These are phyloP conservation scores for Paramisgurnus dabryanus DNA, from an alignment of 2,113 vertebrate genomes.

Conservation along the genomic window DNA sequence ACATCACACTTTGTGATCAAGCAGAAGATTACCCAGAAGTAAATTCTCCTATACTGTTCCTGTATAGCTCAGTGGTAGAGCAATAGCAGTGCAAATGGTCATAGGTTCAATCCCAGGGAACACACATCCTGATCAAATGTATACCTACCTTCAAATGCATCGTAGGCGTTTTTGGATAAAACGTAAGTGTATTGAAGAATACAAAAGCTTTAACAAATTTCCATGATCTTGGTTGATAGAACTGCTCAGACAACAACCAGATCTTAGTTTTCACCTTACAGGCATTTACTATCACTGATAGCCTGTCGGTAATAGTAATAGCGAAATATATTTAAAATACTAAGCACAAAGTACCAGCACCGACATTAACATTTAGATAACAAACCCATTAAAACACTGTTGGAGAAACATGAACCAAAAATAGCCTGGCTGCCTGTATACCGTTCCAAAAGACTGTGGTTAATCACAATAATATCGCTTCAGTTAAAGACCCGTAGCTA, in stretches of 20 bases:
- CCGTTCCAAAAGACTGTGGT: too few relatives aligned
- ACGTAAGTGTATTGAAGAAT: background rate
- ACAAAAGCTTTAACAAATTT: background rate
- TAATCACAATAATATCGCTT: background rate
- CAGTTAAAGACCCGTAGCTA: background rate
- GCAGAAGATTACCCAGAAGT: background rate
- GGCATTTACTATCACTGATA: background rate
- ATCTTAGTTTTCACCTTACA: background rate
- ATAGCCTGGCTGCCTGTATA: too few relatives aligned
- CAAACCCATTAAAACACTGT: too few relatives aligned
- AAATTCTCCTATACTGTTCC: too few relatives aligned
- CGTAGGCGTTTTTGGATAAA: background rate
- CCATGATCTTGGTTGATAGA: background rate
- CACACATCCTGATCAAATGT: too few relatives aligned
- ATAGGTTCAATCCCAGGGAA: too few relatives aligned
- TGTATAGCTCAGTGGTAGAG: too few relatives aligned
- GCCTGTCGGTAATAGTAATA: background rate
- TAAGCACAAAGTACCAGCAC: background rate
- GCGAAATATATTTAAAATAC: conserved; percentile 2
- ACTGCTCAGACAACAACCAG: background rate
- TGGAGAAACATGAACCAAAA: too few relatives aligned
- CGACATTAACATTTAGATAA: too few relatives aligned
- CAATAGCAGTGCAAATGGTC: too few relatives aligned
- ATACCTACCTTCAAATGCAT: background rate
- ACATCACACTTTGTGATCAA: background rate